Evolutionary conservation across 2,888 invertebrate genomes (phyloP), one percentile per base, ranked within the genome.

Genomic region (Stenolophus ochropezus): DNA sequence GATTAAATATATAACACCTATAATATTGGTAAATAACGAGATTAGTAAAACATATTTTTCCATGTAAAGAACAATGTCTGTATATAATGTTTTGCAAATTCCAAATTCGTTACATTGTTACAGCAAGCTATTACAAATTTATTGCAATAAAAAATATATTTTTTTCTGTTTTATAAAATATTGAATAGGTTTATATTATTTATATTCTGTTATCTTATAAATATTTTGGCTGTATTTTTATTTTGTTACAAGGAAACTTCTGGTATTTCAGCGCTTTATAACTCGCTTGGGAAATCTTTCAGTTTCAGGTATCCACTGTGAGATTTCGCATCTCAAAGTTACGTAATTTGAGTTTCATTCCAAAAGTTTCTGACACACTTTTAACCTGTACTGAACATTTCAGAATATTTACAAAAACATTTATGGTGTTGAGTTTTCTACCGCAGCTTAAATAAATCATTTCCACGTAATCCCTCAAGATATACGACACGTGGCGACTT

Each of bases 341-440:
- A 23, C 61, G 61, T 61, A 61, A 61, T 61, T 61, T 61, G 61
- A 61, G 61, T 61, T 61, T 25, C 61, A 61, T 61, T 61, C 25
- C 14, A n/a, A 61, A 61, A 61, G 61, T 61, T 61, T 61, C 21
- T 25, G 61, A 61, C 23, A 61, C 61, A 25, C 25, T 56, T 56
- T 56, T 56, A 56, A 56, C 21, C 1, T 11, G n/a, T 23, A 61
- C 23, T 21, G 5, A 61, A 61, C 61, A 61, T 23, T 61, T 27
- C 14, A 23, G 61, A 5, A 14, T 27, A 61, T 61, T 61, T 61
- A 25, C 61, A 61, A 61, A 25, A 61, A 58, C 21, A 8, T 8
- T 23, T 58, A 58, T 23, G 25, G 25, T 42, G 33, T 42, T 42
- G 33, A 42, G 33, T 11, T 42, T 42, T 42, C 33, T 16, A 51